These are phyloP conservation scores for Lophotriccus pileatus DNA, from an alignment of 2,797 vertebrate species.

Conservation along the genomic window DNA sequence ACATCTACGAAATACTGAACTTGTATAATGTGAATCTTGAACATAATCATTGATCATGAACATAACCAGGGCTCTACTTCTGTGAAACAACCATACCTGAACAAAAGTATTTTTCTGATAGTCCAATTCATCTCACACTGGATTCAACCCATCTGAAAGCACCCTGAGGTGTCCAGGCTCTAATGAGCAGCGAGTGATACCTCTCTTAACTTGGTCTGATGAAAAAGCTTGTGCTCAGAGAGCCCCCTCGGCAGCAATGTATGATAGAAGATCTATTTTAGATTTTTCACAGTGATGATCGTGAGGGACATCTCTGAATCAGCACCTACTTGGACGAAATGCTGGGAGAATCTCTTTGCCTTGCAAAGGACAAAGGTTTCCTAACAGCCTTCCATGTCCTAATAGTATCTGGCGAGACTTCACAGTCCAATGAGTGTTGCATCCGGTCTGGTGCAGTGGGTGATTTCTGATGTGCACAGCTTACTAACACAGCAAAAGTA, in stretches of 20 bases:
- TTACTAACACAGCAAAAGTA: neutral
- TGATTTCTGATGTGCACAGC: fast-evolving
- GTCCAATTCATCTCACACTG: neutral
- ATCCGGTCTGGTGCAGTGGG: neutral
- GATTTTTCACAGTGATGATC: neutral
- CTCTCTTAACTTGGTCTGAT: neutral
- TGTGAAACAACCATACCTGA: neutral
- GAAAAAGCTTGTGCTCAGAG: neutral
- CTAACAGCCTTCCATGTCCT: neutral
- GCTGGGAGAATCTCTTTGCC: neutral
- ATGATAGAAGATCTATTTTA: neutral
- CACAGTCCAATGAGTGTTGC: neutral
- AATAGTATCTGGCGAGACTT: neutral
- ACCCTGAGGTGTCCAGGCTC: neutral
- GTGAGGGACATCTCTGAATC: neutral
- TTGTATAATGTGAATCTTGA: neutral
- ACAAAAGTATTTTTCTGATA: neutral
- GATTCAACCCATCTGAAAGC: neutral
- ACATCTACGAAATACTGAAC: neutral
- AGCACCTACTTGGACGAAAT: neutral
- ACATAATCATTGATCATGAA: neutral
- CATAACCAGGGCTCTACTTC: neutral
- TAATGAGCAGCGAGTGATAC: neutral
- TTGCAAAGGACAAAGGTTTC: neutral
- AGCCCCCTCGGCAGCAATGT: neutral